Percentiles rank a stretch among this genome's conserved stretches.
phyloP scores from a whole-genome alignment of 2,888 invertebrate species.

The Beris chalybata region DNA sequence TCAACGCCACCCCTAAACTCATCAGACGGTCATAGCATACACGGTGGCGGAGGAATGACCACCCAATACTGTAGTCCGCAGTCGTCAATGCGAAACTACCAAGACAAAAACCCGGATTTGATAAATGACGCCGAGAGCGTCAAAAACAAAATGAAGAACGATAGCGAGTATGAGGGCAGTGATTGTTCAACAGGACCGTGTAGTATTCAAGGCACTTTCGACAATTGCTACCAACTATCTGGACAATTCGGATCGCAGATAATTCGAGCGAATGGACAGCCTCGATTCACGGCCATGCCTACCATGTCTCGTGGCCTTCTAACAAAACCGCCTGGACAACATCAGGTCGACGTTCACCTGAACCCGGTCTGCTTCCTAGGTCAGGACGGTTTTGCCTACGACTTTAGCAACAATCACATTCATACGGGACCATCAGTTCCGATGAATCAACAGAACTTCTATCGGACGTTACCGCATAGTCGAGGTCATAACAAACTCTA shows the following conservation, averaged over 20 bases:
- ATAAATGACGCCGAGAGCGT: slow-evolving; percentile 75
- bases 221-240: slow-evolving; percentile 55
- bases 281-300: slow-evolving; percentile 55
- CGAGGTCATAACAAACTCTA: slow-evolving; percentile 58
- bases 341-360: slow-evolving; percentile 73
- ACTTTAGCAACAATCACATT: slow-evolving; percentile 54
- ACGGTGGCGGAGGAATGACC: slow-evolving; percentile 48
- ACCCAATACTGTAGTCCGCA: slow-evolving; percentile 62
- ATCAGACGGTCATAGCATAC: slow-evolving; percentile 3
- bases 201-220: slow-evolving; percentile 47
- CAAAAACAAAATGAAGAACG: slow-evolving; percentile 56
- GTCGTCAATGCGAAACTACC: slow-evolving; percentile 58
- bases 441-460: slow-evolving; percentile 59
- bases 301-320: slow-evolving; percentile 59
- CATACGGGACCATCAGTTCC: slow-evolving; percentile 42
- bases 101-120: slow-evolving; percentile 76
- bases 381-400: slow-evolving; percentile 71
- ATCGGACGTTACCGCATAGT: slow-evolving; percentile 78
- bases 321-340: slow-evolving; percentile 57
- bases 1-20: slow-evolving; percentile 38
- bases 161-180: slow-evolving; percentile 53
- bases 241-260: slow-evolving; percentile 62
- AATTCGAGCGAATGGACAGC: slow-evolving; percentile 53
- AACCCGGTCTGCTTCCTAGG: slow-evolving; percentile 77
- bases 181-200: slow-evolving; percentile 50